Conservation (phyloP, 35 echinoderm and acorn worm species). For the Holothuria glaberrima region DNA sequence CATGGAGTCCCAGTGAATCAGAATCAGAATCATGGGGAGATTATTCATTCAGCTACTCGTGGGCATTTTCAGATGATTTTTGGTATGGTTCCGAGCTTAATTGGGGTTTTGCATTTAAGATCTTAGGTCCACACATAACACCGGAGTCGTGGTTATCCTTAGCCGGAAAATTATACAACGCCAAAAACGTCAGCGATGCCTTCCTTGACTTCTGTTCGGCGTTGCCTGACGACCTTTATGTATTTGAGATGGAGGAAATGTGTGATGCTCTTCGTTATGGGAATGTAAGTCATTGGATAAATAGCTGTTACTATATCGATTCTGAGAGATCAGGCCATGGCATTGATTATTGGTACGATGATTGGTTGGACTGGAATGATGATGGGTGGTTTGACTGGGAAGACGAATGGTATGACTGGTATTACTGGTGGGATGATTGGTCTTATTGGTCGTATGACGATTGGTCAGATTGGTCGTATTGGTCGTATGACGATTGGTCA, state of each 20-base stretch:
- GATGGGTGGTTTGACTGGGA: constrained; percentile 18
- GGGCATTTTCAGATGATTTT: neutral
- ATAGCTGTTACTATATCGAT: neutral
- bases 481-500: neutral
- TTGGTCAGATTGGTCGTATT: neutral
- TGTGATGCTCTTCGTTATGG: constrained; percentile 16
- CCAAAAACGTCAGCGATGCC: constrained; percentile 2
- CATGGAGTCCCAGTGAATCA: too few species aligned
- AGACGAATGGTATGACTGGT: constrained; percentile 41
- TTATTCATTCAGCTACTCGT: constrained; percentile 2
- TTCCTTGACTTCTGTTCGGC: constrained; percentile 12
- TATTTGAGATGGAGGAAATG: constrained; percentile 45
- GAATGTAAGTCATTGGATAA: neutral
- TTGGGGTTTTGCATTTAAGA: constrained; percentile 23
- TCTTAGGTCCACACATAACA: constrained; percentile 24
- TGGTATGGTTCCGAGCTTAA: constrained; percentile 14
- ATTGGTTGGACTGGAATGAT: constrained; percentile 2
- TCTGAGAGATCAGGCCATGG: neutral
- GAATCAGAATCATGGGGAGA: neutral
- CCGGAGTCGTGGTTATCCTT: constrained; percentile 7
- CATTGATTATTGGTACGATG: constrained; percentile 1
- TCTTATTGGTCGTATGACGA: neutral
- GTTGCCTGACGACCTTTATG: constrained; percentile 33
- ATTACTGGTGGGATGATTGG: neutral
- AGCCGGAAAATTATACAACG: constrained; percentile 22